Conservation (phyloP, 2,888 invertebrate genomes). For the Patella caerulea region DNA sequence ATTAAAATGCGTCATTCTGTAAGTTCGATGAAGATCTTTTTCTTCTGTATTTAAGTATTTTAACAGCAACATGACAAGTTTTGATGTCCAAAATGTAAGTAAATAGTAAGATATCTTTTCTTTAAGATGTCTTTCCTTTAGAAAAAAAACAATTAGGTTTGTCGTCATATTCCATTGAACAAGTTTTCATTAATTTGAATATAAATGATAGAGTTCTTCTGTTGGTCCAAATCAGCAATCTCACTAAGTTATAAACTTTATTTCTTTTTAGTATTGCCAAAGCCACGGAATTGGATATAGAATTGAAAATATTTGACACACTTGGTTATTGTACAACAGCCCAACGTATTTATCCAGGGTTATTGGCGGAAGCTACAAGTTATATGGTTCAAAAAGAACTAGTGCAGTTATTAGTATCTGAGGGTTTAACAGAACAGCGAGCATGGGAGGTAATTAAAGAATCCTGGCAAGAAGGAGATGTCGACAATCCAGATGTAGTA, state of each 20-base stretch:
- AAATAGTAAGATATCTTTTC: too few relatives aligned
- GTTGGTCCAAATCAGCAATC: too few relatives aligned
- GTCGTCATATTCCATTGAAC: too few relatives aligned
- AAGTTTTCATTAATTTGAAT: too few relatives aligned
- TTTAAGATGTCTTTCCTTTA: too few relatives aligned
- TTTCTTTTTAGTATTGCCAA: constrained; percentile 60
- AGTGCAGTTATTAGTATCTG: constrained; percentile 53
- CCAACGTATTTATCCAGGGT: constrained; percentile 66
- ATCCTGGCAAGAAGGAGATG: constrained; percentile 64
- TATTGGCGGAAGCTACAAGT: constrained; percentile 71
- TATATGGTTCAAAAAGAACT: constrained; percentile 52
- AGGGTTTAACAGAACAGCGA: constrained; percentile 49
- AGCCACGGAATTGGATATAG: constrained; percentile 65
- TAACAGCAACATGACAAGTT: too few relatives aligned
- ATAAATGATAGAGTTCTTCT: too few relatives aligned
- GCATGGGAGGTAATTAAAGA: constrained; percentile 57
- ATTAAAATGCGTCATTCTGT: too few relatives aligned
- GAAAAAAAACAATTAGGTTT: too few relatives aligned
- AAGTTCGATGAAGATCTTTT: too few relatives aligned
- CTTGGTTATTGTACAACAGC: constrained; percentile 69
- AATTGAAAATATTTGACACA: constrained; percentile 66
- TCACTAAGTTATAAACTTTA: neutral
- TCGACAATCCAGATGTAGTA: constrained; percentile 57
- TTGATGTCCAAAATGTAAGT: too few relatives aligned
- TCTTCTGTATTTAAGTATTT: too few relatives aligned